phyloP scores from a whole-genome alignment of 2,888 invertebrate genomes.

The Melanargia galathea region DNA sequence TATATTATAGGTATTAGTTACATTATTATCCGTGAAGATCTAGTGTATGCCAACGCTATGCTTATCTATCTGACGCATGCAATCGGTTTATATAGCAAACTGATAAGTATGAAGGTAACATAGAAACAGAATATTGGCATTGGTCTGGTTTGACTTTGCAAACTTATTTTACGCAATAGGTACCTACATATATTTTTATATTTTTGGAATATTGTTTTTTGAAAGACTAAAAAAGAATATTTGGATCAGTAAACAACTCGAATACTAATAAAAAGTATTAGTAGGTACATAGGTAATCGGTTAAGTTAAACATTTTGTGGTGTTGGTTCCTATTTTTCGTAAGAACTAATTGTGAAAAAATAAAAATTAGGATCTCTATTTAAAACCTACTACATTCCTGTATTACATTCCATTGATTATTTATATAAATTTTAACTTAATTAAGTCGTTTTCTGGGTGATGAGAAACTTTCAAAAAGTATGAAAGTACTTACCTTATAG shows the following conservation, averaged over 20 bases:
- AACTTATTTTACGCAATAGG: constrained; percentile 28
- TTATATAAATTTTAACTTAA: background rate
- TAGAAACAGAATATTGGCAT: constrained; percentile 43
- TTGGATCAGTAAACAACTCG: constrained; percentile 53
- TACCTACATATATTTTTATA: constrained; percentile 8
- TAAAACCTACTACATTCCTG: background rate
- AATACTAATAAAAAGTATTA: constrained; percentile 56
- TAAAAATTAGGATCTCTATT: background rate
- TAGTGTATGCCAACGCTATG: constrained; percentile 37
- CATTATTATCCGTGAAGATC: constrained; percentile 32
- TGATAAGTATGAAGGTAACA: constrained; percentile 45
- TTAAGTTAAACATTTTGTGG: constrained; percentile 54
- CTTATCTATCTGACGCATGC: constrained; percentile 46
- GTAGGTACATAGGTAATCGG: constrained; percentile 32
- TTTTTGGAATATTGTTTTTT: constrained; percentile 40
- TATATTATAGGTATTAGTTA: constrained; percentile 16
- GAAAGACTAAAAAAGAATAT: background rate
- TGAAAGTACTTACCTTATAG: too few relatives aligned
- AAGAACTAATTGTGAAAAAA: constrained; percentile 5
- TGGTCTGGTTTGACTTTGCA: constrained; percentile 38
- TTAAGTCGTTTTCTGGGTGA: background rate
- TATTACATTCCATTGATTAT: constrained; percentile 2
- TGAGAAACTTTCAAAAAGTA: background rate
- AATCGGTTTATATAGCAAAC: constrained; percentile 44
- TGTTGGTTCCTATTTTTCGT: constrained; percentile 72